Base-by-base conservation (phyloP, 2,888 invertebrate genomes). In the Syrphus vitripennis region DNA sequence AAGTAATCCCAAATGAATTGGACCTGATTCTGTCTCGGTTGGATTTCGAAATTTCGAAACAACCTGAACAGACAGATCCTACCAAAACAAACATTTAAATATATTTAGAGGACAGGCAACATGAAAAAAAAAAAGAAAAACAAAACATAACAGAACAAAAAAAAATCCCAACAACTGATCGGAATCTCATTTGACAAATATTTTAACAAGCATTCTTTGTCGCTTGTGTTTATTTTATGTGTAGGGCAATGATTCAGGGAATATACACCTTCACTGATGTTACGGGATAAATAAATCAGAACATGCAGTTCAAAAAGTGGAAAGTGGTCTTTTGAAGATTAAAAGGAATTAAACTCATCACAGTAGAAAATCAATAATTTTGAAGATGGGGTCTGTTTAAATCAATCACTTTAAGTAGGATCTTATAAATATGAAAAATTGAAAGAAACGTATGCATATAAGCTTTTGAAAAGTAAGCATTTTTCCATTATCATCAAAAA, bases 101-200 rank as follows among this genome's bases (percentile, higher is more conserved):
- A 50, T 78, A 72, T 42, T 65, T 78, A 72, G 50, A 77, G 71
- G 72, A 78, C 59, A 69, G 67, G 31, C 3, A 19, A 77, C 50
- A 50, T 34, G 6, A 34, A 57, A 48, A 42, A 53, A 16, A 63
- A 53, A 48, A 42, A 53, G 14, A 63, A 53, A 24, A 80, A 55
- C 26, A 37, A 37, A 37, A 48, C 26, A 21, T 19, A 5, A 48
- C 16, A 42, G 50, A 40, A 21, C 40, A 45, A n/a, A 77, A 45
- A 53, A 67, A 59, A 59, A 69, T 24, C n/a, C 55, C 14, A 79
- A 78, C 78, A 72, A 53, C 61, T 78, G 83, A 83, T 83, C 78
- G 83, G 83, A 83, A 83, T 83, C 83, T 83, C 74, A 61, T 74
- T 83, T 79, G 83, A 83, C 83, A 83, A 83, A 83, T 83, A 83